A percentile compares a stretch with the other conserved stretches of the same genome.
These are phyloP conservation scores for Cyprinus carpio DNA, from an alignment of 2,113 vertebrate species.

Conservation along the genomic window DNA sequence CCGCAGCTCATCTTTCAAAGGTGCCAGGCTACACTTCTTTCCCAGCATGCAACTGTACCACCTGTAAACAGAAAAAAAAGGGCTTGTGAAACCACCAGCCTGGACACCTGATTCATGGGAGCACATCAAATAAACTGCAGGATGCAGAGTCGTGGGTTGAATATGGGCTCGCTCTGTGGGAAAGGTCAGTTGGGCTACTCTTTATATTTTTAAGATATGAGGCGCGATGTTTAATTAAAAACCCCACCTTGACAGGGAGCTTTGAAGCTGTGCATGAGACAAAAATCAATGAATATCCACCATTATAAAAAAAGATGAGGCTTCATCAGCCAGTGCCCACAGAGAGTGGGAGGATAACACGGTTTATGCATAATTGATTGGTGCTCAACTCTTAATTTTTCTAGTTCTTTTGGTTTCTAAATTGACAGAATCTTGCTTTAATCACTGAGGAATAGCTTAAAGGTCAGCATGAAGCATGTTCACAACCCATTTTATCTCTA, in stretches of 20 bases:
- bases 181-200: conserved; percentile 1
- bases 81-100: conserved; percentile 33
- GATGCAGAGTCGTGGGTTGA: neutral
- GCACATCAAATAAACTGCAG: conserved; percentile 59
- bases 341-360: conserved; percentile 42
- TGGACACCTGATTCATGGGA: conserved; percentile 3
- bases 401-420: neutral
- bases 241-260: conserved; percentile 46
- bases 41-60: conserved; percentile 99
- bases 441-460: neutral
- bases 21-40: conserved; percentile 96
- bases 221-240: conserved; percentile 40
- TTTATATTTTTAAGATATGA: conserved; percentile 19
- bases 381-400: conserved; percentile 18
- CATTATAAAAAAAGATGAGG: conserved; percentile 58
- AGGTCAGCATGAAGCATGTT: neutral
- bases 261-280: conserved; percentile 62
- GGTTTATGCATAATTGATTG: conserved; percentile 30
- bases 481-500: neutral
- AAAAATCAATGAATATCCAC: conserved; percentile 68
- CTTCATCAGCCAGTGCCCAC: conserved; percentile 55
- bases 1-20: conserved; percentile 94
- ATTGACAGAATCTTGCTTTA: conserved; percentile 13
- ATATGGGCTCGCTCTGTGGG: conserved; percentile 24
- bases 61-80: conserved; percentile 72